Evolutionary conservation across 2,113 vertebrate species (phyloP), one percentile per base, ranked within the genome.

Genomic region (Dendropsophus ebraccatus): DNA sequence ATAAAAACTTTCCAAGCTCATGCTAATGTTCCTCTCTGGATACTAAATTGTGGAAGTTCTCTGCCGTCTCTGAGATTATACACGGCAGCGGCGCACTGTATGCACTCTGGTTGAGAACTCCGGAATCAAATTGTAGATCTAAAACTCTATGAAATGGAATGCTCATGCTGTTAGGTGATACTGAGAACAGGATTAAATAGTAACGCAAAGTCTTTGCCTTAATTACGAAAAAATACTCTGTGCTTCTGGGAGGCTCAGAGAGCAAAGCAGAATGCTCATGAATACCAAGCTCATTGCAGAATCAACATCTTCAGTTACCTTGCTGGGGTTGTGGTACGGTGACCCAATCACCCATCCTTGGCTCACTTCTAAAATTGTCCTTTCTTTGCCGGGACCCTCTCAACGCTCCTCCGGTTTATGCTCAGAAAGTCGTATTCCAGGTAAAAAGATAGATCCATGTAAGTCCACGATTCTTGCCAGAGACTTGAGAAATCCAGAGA

Each of bases 1-100:
- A 89, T 62, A 85, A 89, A 4, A 21, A 84, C 5, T 82, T 0
- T 0, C 1, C 89, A 82, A 32, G 37, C 90, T 91, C 93, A 95
- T 95, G 83, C 89, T 90, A 91, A 84, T 87, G 62, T 81, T 87
- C 87, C 41, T 23, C 50, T 54, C 69, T 54, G 52, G 0, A 12
- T 49, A 7, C 87, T 73, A 67, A 23, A 74, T 49, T 10, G 56
- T 25, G 25, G 50, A 72, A 58, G 17, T 45, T 56, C 52, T 16
- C 28, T 60, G 37, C 14, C n/a, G 25, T 81, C 17, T 81, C 19
- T 32, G 25, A 54, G 47, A 49, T 23, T n/a, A 8, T 56, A 52
- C 32, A 45, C 21, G 21, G 25, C 4, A 79, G 47, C 28, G 10
- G 2, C 28, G 10, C 5, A 30, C 74, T 6, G 17, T 1, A 17